Percentiles rank a stretch among this genome's conserved stretches.
Conservation (phyloP, 2,113 vertebrate species). For the Microcebus ravelobensis region DNA sequence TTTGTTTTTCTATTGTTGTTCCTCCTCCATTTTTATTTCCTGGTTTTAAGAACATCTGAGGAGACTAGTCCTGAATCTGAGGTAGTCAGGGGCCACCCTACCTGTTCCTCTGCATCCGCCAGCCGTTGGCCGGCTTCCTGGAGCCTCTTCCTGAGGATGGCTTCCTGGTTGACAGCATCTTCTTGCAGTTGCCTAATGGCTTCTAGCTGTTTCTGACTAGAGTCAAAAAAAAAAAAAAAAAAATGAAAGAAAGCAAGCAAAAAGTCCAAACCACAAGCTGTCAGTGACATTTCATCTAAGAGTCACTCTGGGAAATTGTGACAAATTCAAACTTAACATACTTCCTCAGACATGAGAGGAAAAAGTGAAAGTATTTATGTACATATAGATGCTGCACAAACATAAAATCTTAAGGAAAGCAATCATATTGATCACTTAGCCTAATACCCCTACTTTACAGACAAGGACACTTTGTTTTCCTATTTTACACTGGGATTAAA, state of each 20-base stretch:
- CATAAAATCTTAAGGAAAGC: not conserved
- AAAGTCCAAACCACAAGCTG: slow-evolving; percentile 75
- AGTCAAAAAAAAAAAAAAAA: not conserved
- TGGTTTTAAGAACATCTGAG: slow-evolving; percentile 18
- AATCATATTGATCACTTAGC: not conserved
- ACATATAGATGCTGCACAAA: not conserved
- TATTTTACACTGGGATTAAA: not conserved
- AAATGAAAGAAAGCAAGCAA: not conserved
- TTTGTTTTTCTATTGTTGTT: slow-evolving; percentile 14
- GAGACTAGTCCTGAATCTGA: not conserved
- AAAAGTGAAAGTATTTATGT: slow-evolving; percentile 41
- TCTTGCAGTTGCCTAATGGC: slow-evolving; percentile 70
- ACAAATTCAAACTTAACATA: slow-evolving; percentile 12
- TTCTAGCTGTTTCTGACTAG: slow-evolving; percentile 76
- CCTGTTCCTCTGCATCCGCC: slow-evolving; percentile 54
- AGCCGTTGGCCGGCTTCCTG: slow-evolving; percentile 49
- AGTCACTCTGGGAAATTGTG: slow-evolving; percentile 15
- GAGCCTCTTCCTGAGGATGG: slow-evolving; percentile 53
- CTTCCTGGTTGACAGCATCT: slow-evolving; percentile 70
- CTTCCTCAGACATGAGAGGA: slow-evolving; percentile 49
- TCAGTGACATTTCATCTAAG: slow-evolving; percentile 60
- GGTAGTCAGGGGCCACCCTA: slow-evolving; percentile 15
- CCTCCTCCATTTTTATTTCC: slow-evolving; percentile 59
- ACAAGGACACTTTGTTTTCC: not conserved
- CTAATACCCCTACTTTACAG: not conserved